Conservation (phyloP, 2,888 invertebrate species). For the Limnephilus auricula region DNA sequence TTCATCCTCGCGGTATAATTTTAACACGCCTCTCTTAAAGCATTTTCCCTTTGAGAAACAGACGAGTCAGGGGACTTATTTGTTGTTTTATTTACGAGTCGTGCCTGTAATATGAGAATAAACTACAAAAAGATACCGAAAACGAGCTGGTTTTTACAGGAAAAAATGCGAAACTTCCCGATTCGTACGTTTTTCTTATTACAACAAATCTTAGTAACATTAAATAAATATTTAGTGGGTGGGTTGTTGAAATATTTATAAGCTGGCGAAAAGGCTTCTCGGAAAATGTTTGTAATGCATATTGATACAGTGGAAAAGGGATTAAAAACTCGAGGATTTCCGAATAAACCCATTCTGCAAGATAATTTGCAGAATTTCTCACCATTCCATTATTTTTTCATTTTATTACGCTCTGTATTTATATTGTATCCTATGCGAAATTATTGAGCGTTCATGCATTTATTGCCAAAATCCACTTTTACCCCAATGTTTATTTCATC, state of each 20-base stretch:
- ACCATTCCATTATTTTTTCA: background rate
- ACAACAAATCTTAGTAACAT: background rate
- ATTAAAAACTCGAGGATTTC: background rate
- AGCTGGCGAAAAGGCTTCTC: background rate
- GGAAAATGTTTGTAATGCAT: background rate
- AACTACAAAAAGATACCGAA: background rate
- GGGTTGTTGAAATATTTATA: background rate
- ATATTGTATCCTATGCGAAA: background rate
- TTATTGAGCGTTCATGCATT: background rate
- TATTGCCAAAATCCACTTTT: background rate
- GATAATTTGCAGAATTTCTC: background rate
- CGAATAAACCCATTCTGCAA: background rate
- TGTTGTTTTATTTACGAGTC: constrained; percentile 46
- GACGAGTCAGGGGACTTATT: constrained; percentile 36
- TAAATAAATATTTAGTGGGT: constrained; percentile 1
- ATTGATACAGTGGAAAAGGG: background rate
- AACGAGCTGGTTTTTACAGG: background rate
- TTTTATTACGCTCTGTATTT: background rate
- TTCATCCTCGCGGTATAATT: background rate
- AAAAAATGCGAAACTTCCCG: background rate
- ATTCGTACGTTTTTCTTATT: constrained; percentile 7
- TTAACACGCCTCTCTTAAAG: background rate
- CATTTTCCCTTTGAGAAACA: constrained; percentile 32
- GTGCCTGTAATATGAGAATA: constrained; percentile 31
- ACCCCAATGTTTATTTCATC: background rate